Conservation (phyloP, 2,113 vertebrate genomes). For the Ctenomys sociabilis region DNA sequence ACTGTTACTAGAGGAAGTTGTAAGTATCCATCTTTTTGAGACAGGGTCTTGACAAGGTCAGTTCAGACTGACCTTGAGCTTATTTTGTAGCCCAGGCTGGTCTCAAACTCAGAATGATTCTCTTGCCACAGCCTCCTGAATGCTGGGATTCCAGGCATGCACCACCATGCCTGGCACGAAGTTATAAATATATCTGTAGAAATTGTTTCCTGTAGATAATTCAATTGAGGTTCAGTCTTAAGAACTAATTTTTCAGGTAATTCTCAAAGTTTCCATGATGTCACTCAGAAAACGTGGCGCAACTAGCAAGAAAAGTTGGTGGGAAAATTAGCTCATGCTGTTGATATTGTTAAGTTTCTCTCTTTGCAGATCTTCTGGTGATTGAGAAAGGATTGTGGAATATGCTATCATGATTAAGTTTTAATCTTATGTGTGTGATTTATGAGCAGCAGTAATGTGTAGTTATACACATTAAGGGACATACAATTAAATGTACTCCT, state of each 20-base stretch:
- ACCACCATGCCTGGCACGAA: too few species aligned
- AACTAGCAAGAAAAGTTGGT: not conserved
- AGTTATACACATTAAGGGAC: not conserved
- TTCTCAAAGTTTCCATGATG: not conserved
- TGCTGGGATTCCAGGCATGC: too few species aligned
- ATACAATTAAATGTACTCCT: slow-evolving; percentile 55
- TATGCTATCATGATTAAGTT: not conserved
- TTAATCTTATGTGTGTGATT: not conserved
- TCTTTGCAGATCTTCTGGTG: not conserved
- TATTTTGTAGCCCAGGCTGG: too few species aligned
- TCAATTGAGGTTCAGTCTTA: not conserved
- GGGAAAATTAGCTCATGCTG: not conserved
- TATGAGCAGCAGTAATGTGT: slow-evolving; percentile 22
- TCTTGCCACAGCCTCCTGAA: too few species aligned
- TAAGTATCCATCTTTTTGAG: not conserved
- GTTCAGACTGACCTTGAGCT: too few species aligned
- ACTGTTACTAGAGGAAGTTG: not conserved
- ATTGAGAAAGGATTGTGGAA: not conserved
- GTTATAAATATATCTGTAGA: not conserved
- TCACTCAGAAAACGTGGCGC: not conserved
- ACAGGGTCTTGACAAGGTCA: too few species aligned
- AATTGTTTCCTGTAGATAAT: not conserved
- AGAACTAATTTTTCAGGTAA: slow-evolving; percentile 1
- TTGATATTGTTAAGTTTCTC: not conserved
- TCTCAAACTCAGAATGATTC: too few species aligned